Percentiles rank a stretch among this genome's conserved stretches.
Conservation (phyloP, 1,140 invertebrate species). For the Drosophila mojavensis region DNA sequence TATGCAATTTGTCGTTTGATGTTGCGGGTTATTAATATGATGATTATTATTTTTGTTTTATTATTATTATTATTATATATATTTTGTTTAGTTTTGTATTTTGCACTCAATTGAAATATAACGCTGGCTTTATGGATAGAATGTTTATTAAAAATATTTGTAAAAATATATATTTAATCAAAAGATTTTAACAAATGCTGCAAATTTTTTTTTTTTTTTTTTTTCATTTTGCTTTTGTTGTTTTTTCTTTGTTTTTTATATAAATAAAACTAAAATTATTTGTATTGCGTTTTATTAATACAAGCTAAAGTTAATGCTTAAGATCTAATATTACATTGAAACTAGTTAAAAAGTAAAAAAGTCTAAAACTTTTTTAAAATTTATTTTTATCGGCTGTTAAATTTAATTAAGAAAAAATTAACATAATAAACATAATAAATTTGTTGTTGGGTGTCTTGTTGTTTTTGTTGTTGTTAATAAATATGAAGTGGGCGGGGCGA, state of each 20-base stretch:
- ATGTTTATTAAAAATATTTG: slow-evolving; percentile 79
- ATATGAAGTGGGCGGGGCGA: background rate
- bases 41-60: slow-evolving; percentile 14
- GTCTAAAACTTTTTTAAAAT: slow-evolving; percentile 55
- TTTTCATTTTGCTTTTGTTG: background rate
- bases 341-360: slow-evolving; percentile 54
- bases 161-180: slow-evolving; percentile 61
- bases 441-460: slow-evolving; percentile 18
- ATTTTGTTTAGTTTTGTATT: slow-evolving; percentile 19
- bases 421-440: slow-evolving; percentile 26
- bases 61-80: slow-evolving; percentile 37
- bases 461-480: slow-evolving; percentile 3
- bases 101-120: slow-evolving; percentile 54
- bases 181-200: slow-evolving; percentile 75
- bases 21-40: slow-evolving; percentile 25
- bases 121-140: slow-evolving; percentile 71
- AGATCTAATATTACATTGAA: slow-evolving; percentile 71
- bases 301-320: slow-evolving; percentile 68
- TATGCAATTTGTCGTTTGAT: slow-evolving; percentile 49
- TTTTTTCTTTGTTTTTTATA: slow-evolving; percentile 25
- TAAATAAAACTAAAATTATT: slow-evolving; percentile 81
- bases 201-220: slow-evolving; percentile 69
- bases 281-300: slow-evolving; percentile 81
- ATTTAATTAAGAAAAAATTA: slow-evolving; percentile 42
- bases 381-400: slow-evolving; percentile 36